Base-by-base conservation (phyloP, 2,797 vertebrate genomes). In the Cyclura pinguis region DNA sequence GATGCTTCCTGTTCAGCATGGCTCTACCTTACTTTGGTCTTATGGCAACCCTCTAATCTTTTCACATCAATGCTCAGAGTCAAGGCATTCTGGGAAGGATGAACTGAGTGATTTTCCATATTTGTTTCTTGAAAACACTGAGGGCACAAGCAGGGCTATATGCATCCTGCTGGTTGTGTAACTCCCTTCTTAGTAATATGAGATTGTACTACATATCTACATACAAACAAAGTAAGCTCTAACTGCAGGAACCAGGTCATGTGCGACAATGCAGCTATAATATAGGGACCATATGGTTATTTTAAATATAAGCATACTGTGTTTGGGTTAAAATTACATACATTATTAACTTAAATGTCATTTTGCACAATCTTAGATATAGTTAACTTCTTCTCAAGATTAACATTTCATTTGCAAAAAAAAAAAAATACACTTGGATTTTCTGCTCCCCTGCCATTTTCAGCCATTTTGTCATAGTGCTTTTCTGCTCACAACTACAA, bases 331-430 rank as follows among this genome's bases (percentile, higher is more conserved):
- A 47, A 42, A 73, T n/a, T 83, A 29, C 29, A 29, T n/a, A 76
- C 85, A 92, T 84, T 82, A 90, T 77, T 82, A 67, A 62, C 35
- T 77, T 22, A 14, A 89, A 55, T 32, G 64, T 1, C 29, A 42
- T 42, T 82, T 47, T 24, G 16, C 7, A 14, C 38, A 6, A 50
- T 62, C 29, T n/a, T 6, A 7, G 7, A 74, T 88, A 91, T 6
- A 90, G 35, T 24, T 90, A 88, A 85, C 84, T 13, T 38, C 22
- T 88, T 88, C 88, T 35, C 74, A 6, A 7, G 83, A 76, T 88
- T 86, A 13, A 24, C 80, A 88, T 88, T 74, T 82, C 77, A 38
- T 73, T 86, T 89, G 6, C 38, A 20, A 20, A 38, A 6, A 59
- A 62, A 20, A 20, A 38, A 6, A 59, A 62, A 83, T 2, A 89